Conservation (phyloP, 2,888 invertebrate genomes). For the Phaedon cochleariae region DNA sequence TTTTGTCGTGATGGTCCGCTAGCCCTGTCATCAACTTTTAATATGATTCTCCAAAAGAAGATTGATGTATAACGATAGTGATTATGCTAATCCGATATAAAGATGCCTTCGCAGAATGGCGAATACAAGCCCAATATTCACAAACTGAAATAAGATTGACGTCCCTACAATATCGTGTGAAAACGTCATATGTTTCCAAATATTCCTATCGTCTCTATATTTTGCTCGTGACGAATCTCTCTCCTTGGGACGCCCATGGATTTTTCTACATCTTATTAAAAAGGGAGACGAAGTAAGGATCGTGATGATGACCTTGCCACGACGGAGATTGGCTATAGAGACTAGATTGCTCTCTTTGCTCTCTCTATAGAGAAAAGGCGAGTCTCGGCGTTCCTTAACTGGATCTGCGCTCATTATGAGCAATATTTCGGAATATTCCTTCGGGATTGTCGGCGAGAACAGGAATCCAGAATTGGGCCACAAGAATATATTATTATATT, state of each 20-base stretch:
- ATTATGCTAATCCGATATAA: too few species aligned
- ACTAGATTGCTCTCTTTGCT: constrained; percentile 36
- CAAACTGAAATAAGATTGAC: too few species aligned
- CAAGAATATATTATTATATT: not conserved
- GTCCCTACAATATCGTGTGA: too few species aligned
- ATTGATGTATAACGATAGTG: too few species aligned
- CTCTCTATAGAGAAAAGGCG: constrained; percentile 33
- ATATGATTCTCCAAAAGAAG: too few species aligned
- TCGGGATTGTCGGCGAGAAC: not conserved
- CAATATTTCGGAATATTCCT: not conserved
- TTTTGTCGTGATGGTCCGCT: too few species aligned
- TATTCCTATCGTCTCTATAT: too few species aligned
- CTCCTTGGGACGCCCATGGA: not conserved
- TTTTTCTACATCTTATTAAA: constrained; percentile 48
- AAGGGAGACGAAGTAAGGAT: constrained; percentile 48
- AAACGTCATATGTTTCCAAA: too few species aligned
- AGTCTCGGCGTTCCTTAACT: constrained; percentile 16
- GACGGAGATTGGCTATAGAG: constrained; percentile 39
- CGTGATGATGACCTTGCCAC: constrained; percentile 52
- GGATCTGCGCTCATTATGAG: constrained; percentile 28
- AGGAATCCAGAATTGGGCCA: not conserved
- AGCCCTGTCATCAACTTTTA: too few species aligned
- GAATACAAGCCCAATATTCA: too few species aligned
- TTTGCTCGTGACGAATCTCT: too few species aligned
- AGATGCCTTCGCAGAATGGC: too few species aligned